phyloP scores from a whole-genome alignment of 2,113 vertebrate genomes.

The Odobenus rosmarus region DNA sequence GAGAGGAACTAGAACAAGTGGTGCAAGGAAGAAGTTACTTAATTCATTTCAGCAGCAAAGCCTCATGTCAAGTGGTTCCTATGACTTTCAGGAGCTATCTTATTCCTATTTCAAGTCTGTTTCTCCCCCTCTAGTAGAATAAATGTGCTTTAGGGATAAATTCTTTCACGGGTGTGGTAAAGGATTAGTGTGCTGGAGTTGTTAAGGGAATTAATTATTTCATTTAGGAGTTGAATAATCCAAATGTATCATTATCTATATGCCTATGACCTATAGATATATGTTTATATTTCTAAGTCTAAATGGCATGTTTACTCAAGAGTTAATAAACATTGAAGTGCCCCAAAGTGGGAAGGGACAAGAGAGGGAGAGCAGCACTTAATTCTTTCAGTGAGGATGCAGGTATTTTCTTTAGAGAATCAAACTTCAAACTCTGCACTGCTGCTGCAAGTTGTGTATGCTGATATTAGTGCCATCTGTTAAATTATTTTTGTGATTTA shows the following conservation, averaged over 20 bases:
- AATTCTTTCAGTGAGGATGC: neutral
- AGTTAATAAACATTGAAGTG: neutral
- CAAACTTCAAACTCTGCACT: neutral
- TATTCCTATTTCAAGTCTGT: neutral
- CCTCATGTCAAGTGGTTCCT: neutral
- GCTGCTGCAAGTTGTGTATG: neutral
- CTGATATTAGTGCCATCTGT: neutral
- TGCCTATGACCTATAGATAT: too few species aligned
- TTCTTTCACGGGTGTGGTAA: neutral
- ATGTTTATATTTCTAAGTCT: neutral
- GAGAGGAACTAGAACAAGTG: neutral
- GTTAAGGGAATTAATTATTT: neutral
- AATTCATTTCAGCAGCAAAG: neutral
- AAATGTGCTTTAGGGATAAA: neutral
- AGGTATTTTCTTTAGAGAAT: neutral
- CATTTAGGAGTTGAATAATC: neutral
- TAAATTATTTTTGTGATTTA: neutral
- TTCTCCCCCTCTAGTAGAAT: neutral
- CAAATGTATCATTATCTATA: neutral
- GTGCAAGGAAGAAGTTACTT: neutral
- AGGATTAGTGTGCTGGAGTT: neutral
- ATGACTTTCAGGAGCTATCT: neutral
- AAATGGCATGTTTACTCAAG: neutral
- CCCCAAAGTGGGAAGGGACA: neutral
- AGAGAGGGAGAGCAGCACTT: neutral